A percentile compares a stretch with the other conserved stretches of the same genome.
These are phyloP conservation scores for Tenthredo amoena DNA, from an alignment of 2,888 invertebrate genomes.

Conservation along the genomic window DNA sequence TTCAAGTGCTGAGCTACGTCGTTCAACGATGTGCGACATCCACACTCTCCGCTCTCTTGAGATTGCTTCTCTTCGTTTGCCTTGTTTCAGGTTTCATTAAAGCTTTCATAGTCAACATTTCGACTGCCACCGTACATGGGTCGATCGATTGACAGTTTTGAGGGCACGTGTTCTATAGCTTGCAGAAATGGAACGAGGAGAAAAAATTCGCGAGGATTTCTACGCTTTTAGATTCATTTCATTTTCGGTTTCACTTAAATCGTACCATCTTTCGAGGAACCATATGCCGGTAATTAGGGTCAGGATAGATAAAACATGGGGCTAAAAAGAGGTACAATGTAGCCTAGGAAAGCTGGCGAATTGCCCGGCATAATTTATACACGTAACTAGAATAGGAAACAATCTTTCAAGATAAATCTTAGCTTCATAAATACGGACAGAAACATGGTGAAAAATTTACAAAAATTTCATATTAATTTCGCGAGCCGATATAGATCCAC, in stretches of 20 bases:
- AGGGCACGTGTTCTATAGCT: neutral
- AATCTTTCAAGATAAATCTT: slow-evolving; percentile 32
- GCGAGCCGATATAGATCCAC: neutral
- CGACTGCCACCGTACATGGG: neutral
- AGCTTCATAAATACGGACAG: slow-evolving; percentile 4
- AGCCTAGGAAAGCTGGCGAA: slow-evolving; percentile 7
- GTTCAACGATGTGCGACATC: slow-evolving; percentile 23
- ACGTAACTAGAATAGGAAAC: slow-evolving; percentile 12
- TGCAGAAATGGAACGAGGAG: neutral
- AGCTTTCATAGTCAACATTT: neutral
- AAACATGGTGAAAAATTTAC: neutral
- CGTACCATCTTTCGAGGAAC: neutral
- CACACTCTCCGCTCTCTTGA: neutral
- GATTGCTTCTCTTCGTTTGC: slow-evolving; percentile 18
- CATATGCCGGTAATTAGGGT: slow-evolving; percentile 22
- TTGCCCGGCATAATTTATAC: slow-evolving; percentile 17
- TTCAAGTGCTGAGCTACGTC: slow-evolving; percentile 36
- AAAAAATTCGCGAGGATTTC: neutral
- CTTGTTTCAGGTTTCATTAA: slow-evolving; percentile 42
- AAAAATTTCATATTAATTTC: neutral
- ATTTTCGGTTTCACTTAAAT: neutral
- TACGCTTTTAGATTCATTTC: neutral
- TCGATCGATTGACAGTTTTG: neutral
- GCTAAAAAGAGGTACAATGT: neutral
- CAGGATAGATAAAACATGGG: neutral